Conservation (phyloP, 2,113 vertebrate species). For the Corvus moneduloides region DNA sequence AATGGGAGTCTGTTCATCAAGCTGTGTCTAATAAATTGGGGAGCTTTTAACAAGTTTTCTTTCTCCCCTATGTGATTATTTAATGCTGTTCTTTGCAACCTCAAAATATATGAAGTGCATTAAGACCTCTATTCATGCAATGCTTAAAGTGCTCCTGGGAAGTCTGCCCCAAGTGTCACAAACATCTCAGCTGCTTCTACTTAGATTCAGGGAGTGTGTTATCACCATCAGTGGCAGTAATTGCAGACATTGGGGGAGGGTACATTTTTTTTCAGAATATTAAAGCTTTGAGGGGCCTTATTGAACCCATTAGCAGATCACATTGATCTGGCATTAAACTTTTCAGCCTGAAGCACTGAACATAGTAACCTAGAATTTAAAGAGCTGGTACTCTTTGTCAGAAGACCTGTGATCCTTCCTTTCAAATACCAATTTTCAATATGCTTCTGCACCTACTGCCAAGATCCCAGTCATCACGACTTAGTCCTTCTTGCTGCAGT, state of each 20-base stretch:
- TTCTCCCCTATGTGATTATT: constrained; percentile 20
- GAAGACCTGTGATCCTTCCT: background rate
- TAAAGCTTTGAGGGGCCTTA: constrained; percentile 15
- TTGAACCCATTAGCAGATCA: constrained; percentile 15
- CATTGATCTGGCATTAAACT: constrained; percentile 22
- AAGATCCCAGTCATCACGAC: background rate
- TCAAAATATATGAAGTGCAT: constrained; percentile 35
- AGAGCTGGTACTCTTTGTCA: background rate
- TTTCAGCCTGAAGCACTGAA: background rate
- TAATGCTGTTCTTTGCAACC: constrained; percentile 37
- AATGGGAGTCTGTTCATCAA: constrained; percentile 8
- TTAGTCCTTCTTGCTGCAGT: background rate
- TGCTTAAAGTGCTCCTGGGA: constrained; percentile 10
- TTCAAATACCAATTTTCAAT: background rate
- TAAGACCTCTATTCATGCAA: constrained; percentile 15
- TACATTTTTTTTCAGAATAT: background rate
- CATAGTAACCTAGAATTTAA: background rate
- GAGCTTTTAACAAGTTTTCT: constrained; percentile 57
- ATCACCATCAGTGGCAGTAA: constrained; percentile 14
- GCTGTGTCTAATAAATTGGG: constrained; percentile 31
- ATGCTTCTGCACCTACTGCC: background rate
- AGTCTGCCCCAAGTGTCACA: constrained; percentile 36
- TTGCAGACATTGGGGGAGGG: background rate
- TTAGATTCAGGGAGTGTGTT: constrained; percentile 14
- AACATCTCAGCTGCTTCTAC: constrained; percentile 38